phyloP scores from a whole-genome alignment of 1,140 invertebrate species.

The Temnothorax longispinosus region DNA sequence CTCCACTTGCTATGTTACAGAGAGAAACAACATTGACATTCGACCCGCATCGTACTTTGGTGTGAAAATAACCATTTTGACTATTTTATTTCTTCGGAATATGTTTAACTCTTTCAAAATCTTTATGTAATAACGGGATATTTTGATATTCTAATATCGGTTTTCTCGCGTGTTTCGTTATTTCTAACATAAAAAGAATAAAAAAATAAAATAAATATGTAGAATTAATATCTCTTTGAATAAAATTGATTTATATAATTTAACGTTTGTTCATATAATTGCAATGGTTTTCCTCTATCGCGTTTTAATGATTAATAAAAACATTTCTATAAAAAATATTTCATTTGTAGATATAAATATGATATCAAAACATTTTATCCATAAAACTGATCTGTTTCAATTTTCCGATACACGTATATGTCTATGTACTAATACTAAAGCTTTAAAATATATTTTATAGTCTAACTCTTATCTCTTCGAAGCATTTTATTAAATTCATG shows the following conservation, averaged over 20 bases:
- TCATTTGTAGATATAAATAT: background rate
- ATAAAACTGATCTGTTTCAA: background rate
- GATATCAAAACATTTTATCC: background rate
- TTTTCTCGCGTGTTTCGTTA: background rate
- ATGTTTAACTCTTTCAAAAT: background rate
- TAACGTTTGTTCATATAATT: background rate
- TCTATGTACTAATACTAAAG: background rate
- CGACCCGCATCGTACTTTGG: constrained; percentile 2
- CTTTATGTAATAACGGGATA: constrained; percentile 2
- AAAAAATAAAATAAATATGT: background rate
- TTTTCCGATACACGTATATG: too few species aligned
- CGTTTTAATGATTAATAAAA: background rate
- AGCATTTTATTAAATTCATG: background rate
- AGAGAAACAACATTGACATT: constrained; percentile 15
- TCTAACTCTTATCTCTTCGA: background rate
- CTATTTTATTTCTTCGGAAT: constrained; percentile 33
- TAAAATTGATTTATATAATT: constrained; percentile 10
- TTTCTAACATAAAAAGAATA: background rate
- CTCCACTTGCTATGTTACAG: background rate
- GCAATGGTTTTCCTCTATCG: background rate
- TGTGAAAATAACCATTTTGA: background rate
- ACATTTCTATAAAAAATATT: background rate
- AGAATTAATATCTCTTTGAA: background rate
- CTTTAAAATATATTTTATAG: background rate
- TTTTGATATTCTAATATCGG: background rate